Evolutionary conservation across 2,797 vertebrate species (phyloP).

Genomic region (Crypturellus tataupa): DNA sequence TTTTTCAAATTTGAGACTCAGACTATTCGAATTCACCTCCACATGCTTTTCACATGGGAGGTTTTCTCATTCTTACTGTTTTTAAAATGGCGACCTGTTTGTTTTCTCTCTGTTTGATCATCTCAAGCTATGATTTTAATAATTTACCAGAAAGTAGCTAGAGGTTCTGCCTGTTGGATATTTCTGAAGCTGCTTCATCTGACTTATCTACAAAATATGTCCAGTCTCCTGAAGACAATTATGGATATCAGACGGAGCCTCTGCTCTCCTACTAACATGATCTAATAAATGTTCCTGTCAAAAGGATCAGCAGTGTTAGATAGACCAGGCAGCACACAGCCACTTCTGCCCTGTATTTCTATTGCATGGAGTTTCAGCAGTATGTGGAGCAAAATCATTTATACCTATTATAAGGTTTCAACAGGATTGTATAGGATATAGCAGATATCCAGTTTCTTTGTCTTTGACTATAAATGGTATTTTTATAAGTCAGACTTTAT

Average conservation of each 20-base stretch:
- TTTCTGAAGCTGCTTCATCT: constrained; percentile 8
- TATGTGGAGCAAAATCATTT: background rate
- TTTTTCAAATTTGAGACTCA: background rate
- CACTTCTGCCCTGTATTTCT: background rate
- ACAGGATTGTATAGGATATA: background rate
- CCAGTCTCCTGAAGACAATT: background rate
- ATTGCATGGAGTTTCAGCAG: background rate
- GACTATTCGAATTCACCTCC: background rate
- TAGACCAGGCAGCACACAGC: background rate
- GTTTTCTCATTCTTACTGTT: background rate
- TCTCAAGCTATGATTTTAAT: background rate
- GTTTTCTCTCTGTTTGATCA: background rate
- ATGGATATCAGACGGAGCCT: background rate
- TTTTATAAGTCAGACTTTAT: background rate
- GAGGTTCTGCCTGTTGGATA: background rate
- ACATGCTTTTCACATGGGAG: background rate
- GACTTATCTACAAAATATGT: background rate
- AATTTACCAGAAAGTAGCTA: background rate
- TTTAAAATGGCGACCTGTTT: background rate
- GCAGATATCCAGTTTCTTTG: background rate
- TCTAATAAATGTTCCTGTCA: constrained; percentile 36
- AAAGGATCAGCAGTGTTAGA: background rate
- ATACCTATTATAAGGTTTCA: background rate
- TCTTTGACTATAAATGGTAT: background rate
- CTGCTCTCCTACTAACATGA: background rate